Percentiles rank a stretch among this genome's conserved stretches.
These are phyloP conservation scores for Heterohyrax brucei DNA, from an alignment of 2,797 vertebrate species.

Conservation along the genomic window DNA sequence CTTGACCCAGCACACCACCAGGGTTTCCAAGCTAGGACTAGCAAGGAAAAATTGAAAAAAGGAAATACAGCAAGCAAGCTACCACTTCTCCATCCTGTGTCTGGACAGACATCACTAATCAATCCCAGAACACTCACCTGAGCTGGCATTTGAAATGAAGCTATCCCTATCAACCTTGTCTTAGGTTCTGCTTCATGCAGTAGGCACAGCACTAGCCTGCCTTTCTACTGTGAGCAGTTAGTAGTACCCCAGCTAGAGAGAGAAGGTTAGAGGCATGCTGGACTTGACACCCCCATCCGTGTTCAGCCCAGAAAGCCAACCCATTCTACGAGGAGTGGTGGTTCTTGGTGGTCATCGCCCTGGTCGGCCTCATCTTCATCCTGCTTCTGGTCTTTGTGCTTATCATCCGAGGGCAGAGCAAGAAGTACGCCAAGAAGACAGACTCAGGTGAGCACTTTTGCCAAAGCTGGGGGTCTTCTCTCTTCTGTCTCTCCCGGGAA, in stretches of 20 bases:
- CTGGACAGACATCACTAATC: constrained; percentile 66
- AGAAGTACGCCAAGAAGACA: constrained; percentile 98
- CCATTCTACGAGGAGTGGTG: constrained; percentile 99
- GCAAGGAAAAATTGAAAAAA: not conserved
- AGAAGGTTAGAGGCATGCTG: not conserved
- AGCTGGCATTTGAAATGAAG: not conserved
- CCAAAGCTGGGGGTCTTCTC: not conserved
- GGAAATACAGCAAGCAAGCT: not conserved
- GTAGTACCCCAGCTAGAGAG: rapidly evolving
- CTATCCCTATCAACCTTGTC: not conserved
- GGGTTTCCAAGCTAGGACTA: not conserved
- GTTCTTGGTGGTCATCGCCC: constrained; percentile 99
- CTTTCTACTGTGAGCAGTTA: rapidly evolving
- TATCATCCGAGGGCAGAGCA: constrained; percentile 98
- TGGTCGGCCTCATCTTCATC: constrained; percentile 99
- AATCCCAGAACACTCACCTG: not conserved
- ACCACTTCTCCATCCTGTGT: rapidly evolving
- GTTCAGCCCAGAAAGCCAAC: constrained; percentile 96
- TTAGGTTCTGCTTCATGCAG: rapidly evolving
- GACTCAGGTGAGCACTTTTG: constrained; percentile 93
- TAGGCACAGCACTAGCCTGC: not conserved
- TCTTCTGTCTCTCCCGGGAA: not conserved
- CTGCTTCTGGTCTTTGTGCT: constrained; percentile 98
- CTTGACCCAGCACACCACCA: no score
- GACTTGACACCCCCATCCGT: not conserved